phyloP scores from a whole-genome alignment of 2,113 vertebrate genomes.

The Triplophysa rosa region DNA sequence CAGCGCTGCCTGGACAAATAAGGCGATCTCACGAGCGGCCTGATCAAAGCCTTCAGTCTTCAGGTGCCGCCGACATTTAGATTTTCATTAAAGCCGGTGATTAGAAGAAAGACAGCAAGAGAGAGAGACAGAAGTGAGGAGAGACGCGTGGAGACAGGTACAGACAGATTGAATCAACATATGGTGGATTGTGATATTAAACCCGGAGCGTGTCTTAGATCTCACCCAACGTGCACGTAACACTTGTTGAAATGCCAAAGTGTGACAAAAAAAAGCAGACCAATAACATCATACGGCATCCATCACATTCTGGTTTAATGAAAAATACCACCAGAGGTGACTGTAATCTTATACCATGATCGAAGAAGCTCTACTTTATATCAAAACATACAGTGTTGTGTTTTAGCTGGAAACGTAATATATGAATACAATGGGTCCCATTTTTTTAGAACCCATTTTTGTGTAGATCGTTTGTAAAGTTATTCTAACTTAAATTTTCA shows the following conservation, averaged over 20 bases:
- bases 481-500: too few species aligned
- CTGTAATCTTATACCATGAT: too few species aligned
- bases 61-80: conserved; percentile 34
- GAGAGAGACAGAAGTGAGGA: conserved; percentile 20
- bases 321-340: too few species aligned
- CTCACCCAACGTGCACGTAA: background rate
- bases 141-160: background rate
- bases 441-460: too few species aligned
- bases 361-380: too few species aligned
- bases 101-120: conserved; percentile 7
- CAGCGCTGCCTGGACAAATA: conserved; percentile 22
- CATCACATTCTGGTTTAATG: too few species aligned
- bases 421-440: too few species aligned
- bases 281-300: too few species aligned
- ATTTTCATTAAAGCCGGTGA: conserved; percentile 42
- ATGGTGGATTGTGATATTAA: conserved; percentile 36
- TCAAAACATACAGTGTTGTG: too few species aligned
- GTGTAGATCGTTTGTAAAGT: too few species aligned
- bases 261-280: too few species aligned
- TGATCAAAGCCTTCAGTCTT: conserved; percentile 36
- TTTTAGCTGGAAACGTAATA: too few species aligned
- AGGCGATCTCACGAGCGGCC: background rate
- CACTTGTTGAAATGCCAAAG: background rate
- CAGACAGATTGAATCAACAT: conserved; percentile 18
- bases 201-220: background rate